A percentile compares a stretch with the other conserved stretches of the same genome.
These are phyloP conservation scores for Melangyna quadrimaculata DNA, from an alignment of 2,888 invertebrate species.

Conservation along the genomic window DNA sequence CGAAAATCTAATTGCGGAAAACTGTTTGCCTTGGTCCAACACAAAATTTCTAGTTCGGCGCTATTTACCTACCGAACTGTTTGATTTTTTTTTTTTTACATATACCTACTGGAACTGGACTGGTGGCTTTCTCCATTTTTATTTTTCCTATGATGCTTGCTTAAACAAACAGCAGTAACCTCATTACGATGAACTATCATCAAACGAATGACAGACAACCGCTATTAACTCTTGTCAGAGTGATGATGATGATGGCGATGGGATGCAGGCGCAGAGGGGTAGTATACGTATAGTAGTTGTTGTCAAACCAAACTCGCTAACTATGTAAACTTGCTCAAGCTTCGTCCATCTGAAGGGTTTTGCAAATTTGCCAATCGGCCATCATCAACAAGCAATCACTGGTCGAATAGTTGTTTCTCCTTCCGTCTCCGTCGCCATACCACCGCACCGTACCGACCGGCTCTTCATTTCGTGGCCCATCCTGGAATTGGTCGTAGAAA, in stretches of 20 bases:
- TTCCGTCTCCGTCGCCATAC: too few species aligned
- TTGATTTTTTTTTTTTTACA: neutral
- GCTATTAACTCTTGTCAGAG: slow-evolving; percentile 51
- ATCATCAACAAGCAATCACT: slow-evolving; percentile 63
- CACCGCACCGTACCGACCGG: too few species aligned
- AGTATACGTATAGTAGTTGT: neutral
- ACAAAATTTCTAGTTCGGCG: slow-evolving; percentile 32
- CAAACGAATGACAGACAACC: slow-evolving; percentile 60
- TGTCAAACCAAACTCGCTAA: slow-evolving; percentile 55
- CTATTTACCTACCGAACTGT: slow-evolving; percentile 10
- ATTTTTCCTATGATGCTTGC: slow-evolving; percentile 24
- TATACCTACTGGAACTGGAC: too few species aligned
- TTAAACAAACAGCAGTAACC: slow-evolving; percentile 59
- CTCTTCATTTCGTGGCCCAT: slow-evolving; percentile 28
- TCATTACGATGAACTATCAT: slow-evolving; percentile 67
- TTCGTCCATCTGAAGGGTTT: slow-evolving; percentile 61
- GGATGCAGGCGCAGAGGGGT: neutral
- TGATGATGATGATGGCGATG: neutral
- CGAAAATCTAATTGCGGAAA: slow-evolving; percentile 62
- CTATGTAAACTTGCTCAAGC: slow-evolving; percentile 60
- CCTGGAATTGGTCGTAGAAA: slow-evolving; percentile 12
- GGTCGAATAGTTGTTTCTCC: slow-evolving; percentile 18
- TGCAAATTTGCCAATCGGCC: slow-evolving; percentile 70
- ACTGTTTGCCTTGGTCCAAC: slow-evolving; percentile 51
- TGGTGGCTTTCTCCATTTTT: neutral